Base-by-base conservation (phyloP, 2,888 invertebrate genomes). In the Entomobrya multifasciata region DNA sequence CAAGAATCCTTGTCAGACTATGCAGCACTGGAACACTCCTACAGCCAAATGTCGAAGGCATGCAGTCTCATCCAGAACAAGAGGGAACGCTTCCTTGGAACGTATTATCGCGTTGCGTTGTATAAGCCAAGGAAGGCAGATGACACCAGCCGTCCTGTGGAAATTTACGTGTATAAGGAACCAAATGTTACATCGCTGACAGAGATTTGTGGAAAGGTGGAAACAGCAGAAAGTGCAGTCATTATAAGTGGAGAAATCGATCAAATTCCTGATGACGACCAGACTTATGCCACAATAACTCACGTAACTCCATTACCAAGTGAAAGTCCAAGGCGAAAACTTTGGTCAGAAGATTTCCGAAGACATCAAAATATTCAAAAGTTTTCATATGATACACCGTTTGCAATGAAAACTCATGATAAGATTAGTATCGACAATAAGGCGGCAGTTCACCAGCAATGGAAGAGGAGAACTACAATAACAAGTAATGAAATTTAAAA, bases 381-480 rank as follows among this genome's bases (percentile, higher is more conserved):
- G 47, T 91, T 91, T 70, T 90, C 90, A 3, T 91, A 91, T 57
- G 91, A 91, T 70, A 90, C 90, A 1, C 91, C 91, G 10, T 91
- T 91, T 79, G 90, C 91, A 27, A 85, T 90, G 55, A 91, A 91
- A 79, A 84, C 88, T 17, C 90, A 91, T 60, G 90, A 90, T 62
- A 88, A 83, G 30, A 90, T 91, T 60, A 90, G 89, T 74, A 78
- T 90, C 74, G 91, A 91, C 55, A 91, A 91, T 52, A 91, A 90
- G 79, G 91, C 91, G 49, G 91, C 91, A 11, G 91, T 91, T 25
- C 90, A 91, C 80, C 90, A 98, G 91, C 98, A 99, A 93, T 96
- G 97, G 94, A 96, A 98, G 92, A 93, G 97, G 90, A 94, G 98
- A 91, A 98, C 98, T 0, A 96, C 98, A 91, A 94, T 99, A 17